phyloP scores from a whole-genome alignment of 2,797 vertebrate genomes.

The Synaphobranchus kaupii region DNA sequence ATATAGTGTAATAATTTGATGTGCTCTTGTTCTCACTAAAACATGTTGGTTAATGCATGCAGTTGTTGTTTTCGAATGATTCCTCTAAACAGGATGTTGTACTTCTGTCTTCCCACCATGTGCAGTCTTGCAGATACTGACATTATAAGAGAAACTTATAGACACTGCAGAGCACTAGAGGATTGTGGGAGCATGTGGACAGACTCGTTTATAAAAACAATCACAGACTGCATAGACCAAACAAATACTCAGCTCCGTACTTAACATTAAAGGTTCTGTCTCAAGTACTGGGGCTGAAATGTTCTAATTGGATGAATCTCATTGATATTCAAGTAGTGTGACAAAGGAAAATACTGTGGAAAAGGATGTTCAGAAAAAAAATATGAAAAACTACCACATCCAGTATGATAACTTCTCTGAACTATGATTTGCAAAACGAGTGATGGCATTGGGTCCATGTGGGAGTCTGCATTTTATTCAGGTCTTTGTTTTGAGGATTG shows the following conservation, averaged over 20 bases:
- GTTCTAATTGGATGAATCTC: no score
- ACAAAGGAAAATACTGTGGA: not conserved
- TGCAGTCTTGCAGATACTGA: no score
- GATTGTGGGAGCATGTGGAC: not conserved
- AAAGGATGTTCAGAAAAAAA: not conserved
- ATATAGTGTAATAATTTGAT: not conserved
- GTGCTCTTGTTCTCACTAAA: not conserved
- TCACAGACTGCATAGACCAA: no score
- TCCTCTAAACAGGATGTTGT: no score
- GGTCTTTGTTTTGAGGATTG: not conserved
- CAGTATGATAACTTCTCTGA: not conserved
- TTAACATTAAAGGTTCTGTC: no score
- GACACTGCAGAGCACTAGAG: not conserved
- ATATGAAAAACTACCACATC: not conserved
- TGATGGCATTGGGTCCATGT: not conserved
- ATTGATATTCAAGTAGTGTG: not conserved
- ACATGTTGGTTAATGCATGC: not conserved
- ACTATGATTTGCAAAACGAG: not conserved
- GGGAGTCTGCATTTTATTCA: not conserved
- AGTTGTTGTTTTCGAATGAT: no score
- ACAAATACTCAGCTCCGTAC: no score
- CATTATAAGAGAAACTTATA: no score
- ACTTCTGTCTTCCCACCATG: not conserved
- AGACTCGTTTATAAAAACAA: not conserved
- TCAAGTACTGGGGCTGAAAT: no score